Conservation (phyloP, 92 coral and sea anemone genomes). For the Porites rus region DNA sequence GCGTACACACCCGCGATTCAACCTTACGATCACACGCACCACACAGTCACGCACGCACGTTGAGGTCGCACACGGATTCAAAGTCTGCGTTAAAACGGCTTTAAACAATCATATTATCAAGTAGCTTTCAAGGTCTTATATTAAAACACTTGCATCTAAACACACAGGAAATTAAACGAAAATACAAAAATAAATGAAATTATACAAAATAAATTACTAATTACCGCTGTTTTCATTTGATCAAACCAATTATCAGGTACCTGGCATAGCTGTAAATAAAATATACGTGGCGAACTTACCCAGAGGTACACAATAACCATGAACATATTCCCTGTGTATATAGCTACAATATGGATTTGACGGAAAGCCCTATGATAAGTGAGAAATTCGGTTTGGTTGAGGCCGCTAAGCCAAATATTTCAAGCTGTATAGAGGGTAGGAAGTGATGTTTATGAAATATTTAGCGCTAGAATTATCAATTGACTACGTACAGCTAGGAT, state of each 20-base stretch:
- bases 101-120: no score
- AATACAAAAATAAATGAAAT: not conserved
- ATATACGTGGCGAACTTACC: not conserved
- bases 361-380: conserved; percentile 2
- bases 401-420: conserved; percentile 5
- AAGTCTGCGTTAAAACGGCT: no score
- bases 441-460: no score
- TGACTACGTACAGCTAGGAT: not conserved
- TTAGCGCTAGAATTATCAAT: not conserved
- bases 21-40: no score
- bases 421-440: conserved; percentile 14
- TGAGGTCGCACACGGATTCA: no score
- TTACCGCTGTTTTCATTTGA: not conserved
- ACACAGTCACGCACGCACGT: no score
- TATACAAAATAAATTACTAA: not conserved
- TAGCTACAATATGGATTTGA: not conserved
- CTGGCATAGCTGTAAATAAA: not conserved
- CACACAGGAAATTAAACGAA: not conserved
- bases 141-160: no score
- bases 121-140: no score
- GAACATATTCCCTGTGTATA: not conserved
- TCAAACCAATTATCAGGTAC: not conserved
- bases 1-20: no score
- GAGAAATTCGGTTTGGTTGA: not conserved
- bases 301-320: no score